Base-by-base conservation (phyloP, 2,113 vertebrate species). In the Sphyrna mokarran region DNA sequence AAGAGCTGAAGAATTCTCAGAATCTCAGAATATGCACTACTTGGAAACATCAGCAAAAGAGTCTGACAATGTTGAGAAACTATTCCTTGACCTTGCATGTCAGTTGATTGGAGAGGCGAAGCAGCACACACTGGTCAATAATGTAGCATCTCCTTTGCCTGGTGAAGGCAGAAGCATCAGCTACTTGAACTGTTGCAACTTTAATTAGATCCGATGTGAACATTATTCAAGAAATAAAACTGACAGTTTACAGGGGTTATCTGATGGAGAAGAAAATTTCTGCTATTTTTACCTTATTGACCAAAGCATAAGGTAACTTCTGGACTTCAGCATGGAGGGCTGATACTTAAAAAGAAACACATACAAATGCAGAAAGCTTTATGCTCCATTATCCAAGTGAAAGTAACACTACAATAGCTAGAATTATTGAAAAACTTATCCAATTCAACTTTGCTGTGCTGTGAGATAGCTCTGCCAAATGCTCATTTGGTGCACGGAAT, bases 41-140 rank as follows among this genome's bases (percentile, higher is more conserved):
- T 97, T 99, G 97, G 99, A 99, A 98, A 99, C 99, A 0, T 99
- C 99, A 0, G 99, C 99, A 95, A 99, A 99, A 97, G 99, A 99
- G 96, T 99, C 99, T 0, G 99, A 99, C 97, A 99, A 99, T 11
- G 99, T 99, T 96, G 99, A 99, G 97, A 99, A 99, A 97, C 99
- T 99, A 96, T 99, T 99, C 97, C 98, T 99, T 96, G 99, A 99
- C 97, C 98, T 99, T 97, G 99, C 99, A 0, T 99, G 98, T 95
- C 98, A 99, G 96, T 97, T 99, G 96, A 99, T 99, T 97, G 98
- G 98, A 1, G 99, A 99, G 96, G 99, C 99, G 96, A 98, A 99
- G 97, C 99, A 99, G 97, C 99, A 99, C 97, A 99, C 99, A 48
- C 98, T 99, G 97, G 98, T 99, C 97, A 99, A 99, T 98, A 99